Evolutionary conservation across 2,113 vertebrate genomes (phyloP), one percentile per base, ranked within the genome.

Genomic region (Notechis scutatus): DNA sequence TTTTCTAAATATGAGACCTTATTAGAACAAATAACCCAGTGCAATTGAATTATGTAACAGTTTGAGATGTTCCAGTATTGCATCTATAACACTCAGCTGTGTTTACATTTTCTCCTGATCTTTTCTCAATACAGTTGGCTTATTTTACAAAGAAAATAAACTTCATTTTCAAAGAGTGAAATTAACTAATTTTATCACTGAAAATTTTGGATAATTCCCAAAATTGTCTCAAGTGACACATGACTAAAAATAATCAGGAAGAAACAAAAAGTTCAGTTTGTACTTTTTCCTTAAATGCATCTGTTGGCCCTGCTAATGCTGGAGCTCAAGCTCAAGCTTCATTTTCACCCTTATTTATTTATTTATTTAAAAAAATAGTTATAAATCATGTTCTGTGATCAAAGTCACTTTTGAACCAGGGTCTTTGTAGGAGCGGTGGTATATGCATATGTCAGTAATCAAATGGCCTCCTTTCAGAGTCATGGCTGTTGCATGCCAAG

Each of bases 171-270:
- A 12, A 0, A 91, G 92, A 23, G 91, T 93, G 89, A 93, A 93
- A 93, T 90, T 47, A 90, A 47, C 47, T 90, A 90, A 90, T 93
- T 90, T 90, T 90, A 87, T 87, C 89, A 93, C 64, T 90, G 86
- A 90, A 93, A 87, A 42, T 42, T 64, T 90, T 93, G 92, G 89
- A 86, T 87, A 64, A 42, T 54, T 90, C 56, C 89, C 89, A 87
- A 90, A 90, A n/a, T 23, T 42, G 56, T 85, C 54, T 90, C 56
- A 24, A 90, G 24, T 39, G 57, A 59, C n/a, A 89, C 59, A 81
- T 55, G 23, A 4, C 57, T 93, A n/a, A 39, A 90, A 90, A 57
- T 39, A 93, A 90, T 29, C 23, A 54, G 56, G 3, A 54, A 54
- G 45, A 85, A 64, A n/a, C 24, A 61, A 18, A 88, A 88, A 91